Evolutionary conservation across 2,888 invertebrate species (phyloP), one percentile per base, ranked within the genome.

Genomic region (Caenorhabditis sp.): DNA sequence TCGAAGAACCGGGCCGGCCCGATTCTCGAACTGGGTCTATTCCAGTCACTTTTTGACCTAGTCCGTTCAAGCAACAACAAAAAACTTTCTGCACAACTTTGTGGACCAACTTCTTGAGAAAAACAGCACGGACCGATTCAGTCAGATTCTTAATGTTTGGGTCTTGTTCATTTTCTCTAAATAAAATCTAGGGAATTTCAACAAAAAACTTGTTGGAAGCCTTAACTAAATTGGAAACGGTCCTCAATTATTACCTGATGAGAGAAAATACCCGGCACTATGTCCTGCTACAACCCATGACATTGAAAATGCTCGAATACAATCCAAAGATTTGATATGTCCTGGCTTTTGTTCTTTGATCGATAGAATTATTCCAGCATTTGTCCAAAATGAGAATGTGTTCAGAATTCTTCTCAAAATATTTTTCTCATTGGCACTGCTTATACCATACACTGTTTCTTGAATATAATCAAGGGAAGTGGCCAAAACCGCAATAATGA

Each of bases 301-400:
- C 74, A 83, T 82, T 3, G 83, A 80, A 50, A 83, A 66, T 31
- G 81, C 62, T n/a, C 83, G 69, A 12, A 83, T 81, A 60, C 82
- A 82, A 53, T 82, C 75, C 1, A 83, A 60, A 0, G 75, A 78
- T 21, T 69, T 68, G 62, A 83, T 81, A 54, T 79, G 77, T 54
- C 78, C 81, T 1, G 72, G 68, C 67, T 76, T 69, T 14, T 67
- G 73, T 21, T 69, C 65, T 57, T 61, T 66, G 0, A 72, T 69
- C 1, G 76, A 69, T 24, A 76, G 43, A 4, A 78, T 8, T 0
- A 66, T 58, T 1, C 61, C 64, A 0, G 71, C 76, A 31, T 78
- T 78, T 26, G 73, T 73, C 68, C 75, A 78, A 12, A 78, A 43
- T 0, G 78, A 78, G 21, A 78, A 76, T 12, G 76, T 17, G 0